phyloP scores from a whole-genome alignment of 2,888 invertebrate species.

The Leuctra nigra region DNA sequence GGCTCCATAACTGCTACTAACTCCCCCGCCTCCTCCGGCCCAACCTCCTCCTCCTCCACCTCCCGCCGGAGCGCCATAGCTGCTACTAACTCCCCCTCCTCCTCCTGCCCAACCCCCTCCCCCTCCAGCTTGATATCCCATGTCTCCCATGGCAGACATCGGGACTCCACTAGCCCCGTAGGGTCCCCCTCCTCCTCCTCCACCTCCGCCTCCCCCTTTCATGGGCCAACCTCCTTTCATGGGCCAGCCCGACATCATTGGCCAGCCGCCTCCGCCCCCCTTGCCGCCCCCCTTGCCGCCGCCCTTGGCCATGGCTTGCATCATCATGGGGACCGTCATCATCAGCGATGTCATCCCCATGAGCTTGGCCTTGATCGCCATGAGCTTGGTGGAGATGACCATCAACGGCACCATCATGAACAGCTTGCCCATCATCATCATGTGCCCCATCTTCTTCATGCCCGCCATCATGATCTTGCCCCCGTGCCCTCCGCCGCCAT shows the following conservation, averaged over 20 bases:
- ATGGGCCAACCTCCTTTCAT: constrained; percentile 2
- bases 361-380: constrained; percentile 18
- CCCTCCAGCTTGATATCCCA: background rate
- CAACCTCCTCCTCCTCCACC: constrained; percentile 4
- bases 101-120: too few relatives aligned
- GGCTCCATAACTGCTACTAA: background rate
- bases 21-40: background rate
- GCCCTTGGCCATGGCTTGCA: background rate
- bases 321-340: background rate
- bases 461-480: constrained; percentile 16
- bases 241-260: too few relatives aligned
- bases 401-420: constrained; percentile 20
- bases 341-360: constrained; percentile 12
- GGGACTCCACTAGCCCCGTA: constrained; percentile 1
- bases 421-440: constrained; percentile 23
- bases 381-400: constrained; percentile 9
- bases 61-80: background rate
- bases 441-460: constrained; percentile 19
- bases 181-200: constrained; percentile 9
- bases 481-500: background rate
- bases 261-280: constrained; percentile 11
- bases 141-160: background rate
- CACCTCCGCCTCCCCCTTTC: background rate
- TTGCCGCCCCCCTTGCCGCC: background rate
- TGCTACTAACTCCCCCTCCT: too few relatives aligned